These are phyloP conservation scores for Medauroidea extradentata DNA, from an alignment of 1,140 invertebrate species.

Conservation along the genomic window DNA sequence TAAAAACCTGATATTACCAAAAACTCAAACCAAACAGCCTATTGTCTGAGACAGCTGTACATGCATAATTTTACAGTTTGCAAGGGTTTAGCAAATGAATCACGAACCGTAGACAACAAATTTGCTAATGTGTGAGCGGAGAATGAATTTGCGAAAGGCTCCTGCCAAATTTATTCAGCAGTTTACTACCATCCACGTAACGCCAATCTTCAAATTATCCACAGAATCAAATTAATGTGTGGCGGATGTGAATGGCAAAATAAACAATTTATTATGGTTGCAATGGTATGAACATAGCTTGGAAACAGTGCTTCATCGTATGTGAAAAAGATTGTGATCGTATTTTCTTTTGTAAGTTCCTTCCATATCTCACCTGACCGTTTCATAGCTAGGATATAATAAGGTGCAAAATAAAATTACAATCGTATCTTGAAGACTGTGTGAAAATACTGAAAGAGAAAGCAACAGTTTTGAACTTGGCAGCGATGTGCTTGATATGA, in stretches of 20 bases:
- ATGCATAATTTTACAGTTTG: conserved; percentile 18
- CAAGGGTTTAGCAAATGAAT: not conserved
- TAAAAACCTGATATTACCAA: conserved; percentile 20
- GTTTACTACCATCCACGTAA: not conserved
- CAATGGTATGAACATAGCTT: not conserved
- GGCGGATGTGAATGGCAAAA: too few species aligned
- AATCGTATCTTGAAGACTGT: conserved; percentile 22
- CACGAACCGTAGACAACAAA: conserved; percentile 6
- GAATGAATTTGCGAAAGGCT: conserved; percentile 11
- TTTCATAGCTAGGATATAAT: conserved; percentile 21
- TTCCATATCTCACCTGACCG: conserved; percentile 26
- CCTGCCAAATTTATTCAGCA: conserved; percentile 12
- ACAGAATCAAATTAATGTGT: too few species aligned
- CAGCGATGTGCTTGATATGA: conserved; percentile 11
- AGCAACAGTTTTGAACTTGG: conserved; percentile 15
- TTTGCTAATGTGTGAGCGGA: conserved; percentile 12
- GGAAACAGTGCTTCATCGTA: conserved; percentile 12
- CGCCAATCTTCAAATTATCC: too few species aligned
- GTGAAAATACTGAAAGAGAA: conserved; percentile 18
- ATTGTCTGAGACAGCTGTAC: conserved; percentile 16
- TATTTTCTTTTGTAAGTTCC: conserved; percentile 28
- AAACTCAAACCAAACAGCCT: conserved; percentile 14
- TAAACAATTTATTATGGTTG: too few species aligned
- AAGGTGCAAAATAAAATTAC: conserved; percentile 19
- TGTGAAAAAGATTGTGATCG: conserved; percentile 21